A percentile compares a stretch with the other conserved stretches of the same genome.
Evolutionary conservation across 2,113 vertebrate genomes (phyloP).

Genomic region (Ciconia maguari): DNA sequence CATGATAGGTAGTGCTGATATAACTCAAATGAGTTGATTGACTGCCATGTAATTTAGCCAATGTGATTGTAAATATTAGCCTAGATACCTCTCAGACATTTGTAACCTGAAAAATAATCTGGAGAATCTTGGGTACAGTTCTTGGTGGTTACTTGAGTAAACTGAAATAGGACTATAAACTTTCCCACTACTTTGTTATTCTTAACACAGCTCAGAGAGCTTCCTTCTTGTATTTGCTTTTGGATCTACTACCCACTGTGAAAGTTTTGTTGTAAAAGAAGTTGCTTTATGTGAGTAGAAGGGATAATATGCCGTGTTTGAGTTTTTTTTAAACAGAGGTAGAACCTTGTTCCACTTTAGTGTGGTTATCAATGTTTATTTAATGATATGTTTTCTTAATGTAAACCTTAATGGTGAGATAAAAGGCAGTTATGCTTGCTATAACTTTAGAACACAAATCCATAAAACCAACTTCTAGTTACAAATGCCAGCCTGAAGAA

Average conservation of each 20-base stretch:
- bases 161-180: neutral
- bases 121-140: neutral
- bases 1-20: neutral
- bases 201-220: neutral
- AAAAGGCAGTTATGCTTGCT: conserved; percentile 1
- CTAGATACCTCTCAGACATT: neutral
- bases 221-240: neutral
- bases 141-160: neutral
- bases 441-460: neutral
- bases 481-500: conserved; percentile 25
- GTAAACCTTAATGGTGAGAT: conserved; percentile 21
- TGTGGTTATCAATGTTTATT: conserved; percentile 29
- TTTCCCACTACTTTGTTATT: neutral
- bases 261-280: neutral
- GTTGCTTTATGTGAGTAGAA: neutral
- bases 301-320: neutral
- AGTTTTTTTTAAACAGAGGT: neutral
- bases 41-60: neutral
- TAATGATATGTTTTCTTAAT: conserved; percentile 10
- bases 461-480: neutral
- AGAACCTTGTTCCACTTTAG: neutral
- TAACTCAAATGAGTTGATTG: neutral
- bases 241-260: neutral
- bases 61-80: neutral
- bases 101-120: neutral